A percentile compares a stretch with the other conserved stretches of the same genome.
Evolutionary conservation across 2,113 vertebrate species (phyloP).

Genomic region (Rhynchopsitta pachyrhyncha): DNA sequence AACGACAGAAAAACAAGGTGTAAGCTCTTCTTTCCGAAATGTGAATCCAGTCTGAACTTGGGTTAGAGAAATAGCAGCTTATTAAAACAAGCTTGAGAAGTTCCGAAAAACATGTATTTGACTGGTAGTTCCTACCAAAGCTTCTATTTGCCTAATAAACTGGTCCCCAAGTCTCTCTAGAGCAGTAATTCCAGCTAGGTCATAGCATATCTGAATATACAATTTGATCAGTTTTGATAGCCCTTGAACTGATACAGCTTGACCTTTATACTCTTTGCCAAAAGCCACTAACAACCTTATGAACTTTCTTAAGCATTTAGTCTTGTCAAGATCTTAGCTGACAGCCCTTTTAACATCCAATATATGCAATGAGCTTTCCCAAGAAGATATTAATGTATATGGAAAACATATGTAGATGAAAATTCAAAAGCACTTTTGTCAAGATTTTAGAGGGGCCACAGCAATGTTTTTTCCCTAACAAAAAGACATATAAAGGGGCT

Average conservation of each 20-base stretch:
- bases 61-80: not conserved
- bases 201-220: slow-evolving; percentile 72
- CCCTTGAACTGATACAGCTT: slow-evolving; percentile 67
- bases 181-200: slow-evolving; percentile 60
- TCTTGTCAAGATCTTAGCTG: slow-evolving; percentile 49
- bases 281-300: slow-evolving; percentile 68
- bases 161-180: not conserved
- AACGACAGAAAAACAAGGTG: not conserved
- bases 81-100: not conserved
- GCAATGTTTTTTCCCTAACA: not conserved
- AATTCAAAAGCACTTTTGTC: slow-evolving; percentile 18
- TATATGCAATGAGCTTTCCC: slow-evolving; percentile 15
- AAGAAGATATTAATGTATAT: not conserved
- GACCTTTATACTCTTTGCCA: slow-evolving; percentile 71
- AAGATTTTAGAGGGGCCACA: not conserved
- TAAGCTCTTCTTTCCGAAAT: not conserved
- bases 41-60: not conserved
- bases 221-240: slow-evolving; percentile 68
- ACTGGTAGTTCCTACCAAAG: not conserved
- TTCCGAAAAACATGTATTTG: not conserved
- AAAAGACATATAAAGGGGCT: not conserved
- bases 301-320: slow-evolving; percentile 66
- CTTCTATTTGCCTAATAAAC: slow-evolving; percentile 4
- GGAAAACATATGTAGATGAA: slow-evolving; percentile 34
- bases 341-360: slow-evolving; percentile 48